Conservation (phyloP, 2,888 invertebrate genomes). For the Lissonota sp. region DNA sequence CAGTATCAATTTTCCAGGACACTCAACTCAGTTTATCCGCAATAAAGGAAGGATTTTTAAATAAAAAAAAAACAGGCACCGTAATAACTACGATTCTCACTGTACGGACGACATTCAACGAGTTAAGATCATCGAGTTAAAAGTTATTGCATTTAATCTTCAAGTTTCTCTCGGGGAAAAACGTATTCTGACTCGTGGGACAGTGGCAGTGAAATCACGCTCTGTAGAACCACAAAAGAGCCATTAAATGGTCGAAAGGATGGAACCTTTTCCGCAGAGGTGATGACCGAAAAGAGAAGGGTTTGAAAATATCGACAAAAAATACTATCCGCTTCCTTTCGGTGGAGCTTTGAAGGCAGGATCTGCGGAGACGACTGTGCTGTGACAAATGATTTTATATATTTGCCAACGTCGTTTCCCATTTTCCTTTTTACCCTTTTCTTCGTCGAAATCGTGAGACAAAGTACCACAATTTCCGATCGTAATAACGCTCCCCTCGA, state of each 20-base stretch:
- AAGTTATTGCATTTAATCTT: background rate
- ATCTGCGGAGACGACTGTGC: background rate
- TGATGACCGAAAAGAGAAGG: constrained; percentile 56
- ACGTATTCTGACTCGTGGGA: background rate
- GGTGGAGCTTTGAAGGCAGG: constrained; percentile 5
- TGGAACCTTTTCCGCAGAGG: constrained; percentile 73
- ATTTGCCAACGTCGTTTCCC: too few species aligned
- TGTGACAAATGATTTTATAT: background rate
- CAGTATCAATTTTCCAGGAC: background rate
- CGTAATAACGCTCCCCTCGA: background rate
- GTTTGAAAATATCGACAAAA: background rate
- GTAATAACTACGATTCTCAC: too few species aligned
- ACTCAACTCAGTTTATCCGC: background rate
- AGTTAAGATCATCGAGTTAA: background rate
- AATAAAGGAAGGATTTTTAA: constrained; percentile 6
- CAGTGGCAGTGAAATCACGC: background rate
- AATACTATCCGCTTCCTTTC: constrained; percentile 28
- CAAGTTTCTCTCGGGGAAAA: too few species aligned
- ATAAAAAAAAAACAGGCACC: background rate
- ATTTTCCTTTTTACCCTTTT: background rate
- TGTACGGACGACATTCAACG: background rate
- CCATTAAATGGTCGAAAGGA: constrained; percentile 1
- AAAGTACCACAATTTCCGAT: background rate
- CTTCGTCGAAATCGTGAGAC: background rate
- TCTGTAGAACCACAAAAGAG: background rate